These are phyloP conservation scores for Pavo muticus DNA, from an alignment of 2,113 vertebrate species.

Conservation along the genomic window DNA sequence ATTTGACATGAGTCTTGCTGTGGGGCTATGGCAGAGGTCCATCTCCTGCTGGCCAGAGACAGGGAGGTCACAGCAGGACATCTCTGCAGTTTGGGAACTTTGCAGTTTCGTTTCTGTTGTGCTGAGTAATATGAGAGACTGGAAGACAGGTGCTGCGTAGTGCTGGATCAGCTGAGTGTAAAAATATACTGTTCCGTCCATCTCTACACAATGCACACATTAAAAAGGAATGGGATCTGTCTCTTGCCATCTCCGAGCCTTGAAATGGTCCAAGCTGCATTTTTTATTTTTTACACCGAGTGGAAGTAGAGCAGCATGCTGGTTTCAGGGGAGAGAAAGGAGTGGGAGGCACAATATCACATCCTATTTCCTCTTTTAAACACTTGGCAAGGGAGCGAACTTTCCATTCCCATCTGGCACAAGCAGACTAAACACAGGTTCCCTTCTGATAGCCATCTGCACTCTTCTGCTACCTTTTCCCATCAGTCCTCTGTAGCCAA, in stretches of 20 bases:
- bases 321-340: slow-evolving; percentile 61
- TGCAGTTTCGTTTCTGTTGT: not conserved
- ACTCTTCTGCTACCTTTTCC: slow-evolving; percentile 58
- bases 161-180: slow-evolving; percentile 4
- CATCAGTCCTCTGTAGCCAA: slow-evolving; percentile 39
- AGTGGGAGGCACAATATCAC: slow-evolving; percentile 66
- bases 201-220: slow-evolving; percentile 43
- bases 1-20: not conserved
- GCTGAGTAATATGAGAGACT: not conserved
- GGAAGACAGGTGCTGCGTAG: not conserved
- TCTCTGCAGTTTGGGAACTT: not conserved
- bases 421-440: slow-evolving; percentile 54
- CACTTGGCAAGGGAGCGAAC: slow-evolving; percentile 58
- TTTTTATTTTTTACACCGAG: slow-evolving; percentile 40
- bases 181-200: slow-evolving; percentile 33
- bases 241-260: slow-evolving; percentile 24
- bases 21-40: not conserved
- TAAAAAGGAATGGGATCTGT: slow-evolving; percentile 31
- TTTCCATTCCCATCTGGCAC: slow-evolving; percentile 68
- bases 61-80: not conserved
- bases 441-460: slow-evolving; percentile 48
- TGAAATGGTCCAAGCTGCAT: not conserved
- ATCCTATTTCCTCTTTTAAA: slow-evolving; percentile 74
- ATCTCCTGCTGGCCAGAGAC: not conserved
- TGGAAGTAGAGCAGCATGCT: slow-evolving; percentile 49